Evolutionary conservation across 2,888 invertebrate genomes (phyloP).

Genomic region (Halictus ligatus): DNA sequence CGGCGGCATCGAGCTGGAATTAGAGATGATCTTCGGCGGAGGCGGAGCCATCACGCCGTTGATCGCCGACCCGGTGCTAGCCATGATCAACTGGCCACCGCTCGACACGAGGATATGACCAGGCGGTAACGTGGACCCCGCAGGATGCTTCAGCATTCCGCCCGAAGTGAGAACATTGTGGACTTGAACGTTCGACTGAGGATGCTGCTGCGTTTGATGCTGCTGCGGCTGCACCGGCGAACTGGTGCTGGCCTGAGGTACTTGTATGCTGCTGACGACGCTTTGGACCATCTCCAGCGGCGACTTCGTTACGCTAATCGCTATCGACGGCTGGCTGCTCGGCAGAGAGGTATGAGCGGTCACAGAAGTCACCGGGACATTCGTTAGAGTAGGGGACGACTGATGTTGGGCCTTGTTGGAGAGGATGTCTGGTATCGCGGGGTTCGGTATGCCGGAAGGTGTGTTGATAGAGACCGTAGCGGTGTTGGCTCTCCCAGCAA

Average conservation of each 20-base stretch:
- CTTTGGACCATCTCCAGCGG: conserved; percentile 92
- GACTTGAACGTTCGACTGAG: conserved; percentile 77
- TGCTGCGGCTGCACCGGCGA: conserved; percentile 74
- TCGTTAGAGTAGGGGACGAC: conserved; percentile 83
- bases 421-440: conserved; percentile 81
- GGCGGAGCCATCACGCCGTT: conserved; percentile 88
- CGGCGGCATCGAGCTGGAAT: conserved; percentile 86
- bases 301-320: conserved; percentile 86
- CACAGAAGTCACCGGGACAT: conserved; percentile 78
- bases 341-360: conserved; percentile 64
- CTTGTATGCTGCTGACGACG: conserved; percentile 89
- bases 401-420: conserved; percentile 83
- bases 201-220: conserved; percentile 78
- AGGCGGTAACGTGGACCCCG: conserved; percentile 85
- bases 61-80: conserved; percentile 85
- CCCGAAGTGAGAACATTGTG: conserved; percentile 82
- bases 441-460: conserved; percentile 85
- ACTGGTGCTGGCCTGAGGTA: conserved; percentile 83
- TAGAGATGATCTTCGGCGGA: conserved; percentile 85
- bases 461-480: conserved; percentile 91
- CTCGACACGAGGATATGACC: conserved; percentile 92
- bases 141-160: conserved; percentile 85
- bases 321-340: conserved; percentile 76
- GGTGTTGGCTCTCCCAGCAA: conserved; percentile 91
- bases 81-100: conserved; percentile 90